Conservation (phyloP, 1,140 invertebrate genomes). For the Luehdorfia chinensis region DNA sequence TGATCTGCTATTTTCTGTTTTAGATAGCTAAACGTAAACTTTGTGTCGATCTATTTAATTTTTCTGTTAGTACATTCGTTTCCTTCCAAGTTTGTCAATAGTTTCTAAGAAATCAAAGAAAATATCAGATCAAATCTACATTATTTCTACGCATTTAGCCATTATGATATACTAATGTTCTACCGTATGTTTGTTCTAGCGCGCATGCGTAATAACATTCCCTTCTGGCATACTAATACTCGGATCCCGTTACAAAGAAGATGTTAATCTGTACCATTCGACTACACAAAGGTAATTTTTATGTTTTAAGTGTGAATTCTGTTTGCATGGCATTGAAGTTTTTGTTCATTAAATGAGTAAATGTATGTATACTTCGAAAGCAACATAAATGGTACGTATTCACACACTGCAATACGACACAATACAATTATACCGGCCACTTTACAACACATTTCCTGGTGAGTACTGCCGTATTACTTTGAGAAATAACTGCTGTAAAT, state of each 20-base stretch:
- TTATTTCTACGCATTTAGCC: conserved; percentile 21
- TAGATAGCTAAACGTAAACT: no score
- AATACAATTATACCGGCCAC: conserved; percentile 11
- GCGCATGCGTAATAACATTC: conserved; percentile 76
- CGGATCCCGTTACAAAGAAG: conserved; percentile 54
- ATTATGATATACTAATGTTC: conserved; percentile 52
- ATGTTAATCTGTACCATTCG: conserved; percentile 35
- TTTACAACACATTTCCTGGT: not conserved
- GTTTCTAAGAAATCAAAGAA: conserved; percentile 28
- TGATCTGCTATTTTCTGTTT: conserved; percentile 45
- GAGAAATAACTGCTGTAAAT: conserved; percentile 47
- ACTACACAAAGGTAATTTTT: conserved; percentile 48
- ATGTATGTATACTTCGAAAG: not conserved
- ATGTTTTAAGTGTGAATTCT: conserved; percentile 34
- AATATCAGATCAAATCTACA: conserved; percentile 33
- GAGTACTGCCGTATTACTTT: conserved; percentile 16
- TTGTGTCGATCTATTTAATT: not conserved
- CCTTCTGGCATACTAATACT: conserved; percentile 76
- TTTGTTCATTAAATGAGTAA: not conserved
- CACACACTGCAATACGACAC: conserved; percentile 3
- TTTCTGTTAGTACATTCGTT: no score
- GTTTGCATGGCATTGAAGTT: conserved; percentile 31
- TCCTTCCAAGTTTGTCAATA: no score
- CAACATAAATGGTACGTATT: conserved; percentile 8
- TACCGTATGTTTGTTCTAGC: conserved; percentile 75